Conservation (phyloP, 1,140 invertebrate species). For the Ceratina calcarata region DNA sequence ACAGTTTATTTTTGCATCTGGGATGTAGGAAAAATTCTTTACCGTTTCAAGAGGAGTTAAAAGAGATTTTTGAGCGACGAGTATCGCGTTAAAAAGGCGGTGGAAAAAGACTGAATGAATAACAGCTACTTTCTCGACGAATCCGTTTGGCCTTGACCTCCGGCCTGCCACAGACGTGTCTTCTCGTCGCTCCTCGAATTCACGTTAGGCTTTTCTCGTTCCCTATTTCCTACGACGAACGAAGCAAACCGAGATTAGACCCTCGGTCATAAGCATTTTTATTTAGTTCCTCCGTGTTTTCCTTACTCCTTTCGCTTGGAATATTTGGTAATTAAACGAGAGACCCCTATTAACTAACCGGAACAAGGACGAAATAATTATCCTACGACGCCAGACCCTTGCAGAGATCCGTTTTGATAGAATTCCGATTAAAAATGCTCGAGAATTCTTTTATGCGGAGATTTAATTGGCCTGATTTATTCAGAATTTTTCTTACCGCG, state of each 20-base stretch:
- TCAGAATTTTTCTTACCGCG: not conserved
- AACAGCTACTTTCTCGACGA: slow-evolving; percentile 23
- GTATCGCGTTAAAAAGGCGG: slow-evolving; percentile 29
- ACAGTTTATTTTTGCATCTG: no score
- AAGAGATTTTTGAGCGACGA: not conserved
- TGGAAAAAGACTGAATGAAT: slow-evolving; percentile 46
- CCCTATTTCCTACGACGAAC: not conserved
- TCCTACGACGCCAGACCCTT: not conserved
- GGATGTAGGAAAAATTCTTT: no score
- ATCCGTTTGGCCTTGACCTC: slow-evolving; percentile 52
- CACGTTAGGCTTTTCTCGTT: not conserved
- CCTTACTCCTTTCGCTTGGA: not conserved
- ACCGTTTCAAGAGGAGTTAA: no score
- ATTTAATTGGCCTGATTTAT: not conserved
- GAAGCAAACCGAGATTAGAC: not conserved
- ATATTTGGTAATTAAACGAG: slow-evolving; percentile 9
- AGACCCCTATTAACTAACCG: not conserved
- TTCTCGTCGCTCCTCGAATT: slow-evolving; percentile 3
- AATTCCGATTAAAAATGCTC: not conserved
- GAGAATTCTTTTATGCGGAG: not conserved
- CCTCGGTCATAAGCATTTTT: not conserved
- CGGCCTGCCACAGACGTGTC: slow-evolving; percentile 1
- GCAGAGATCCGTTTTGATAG: not conserved
- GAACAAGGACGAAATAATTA: not conserved
- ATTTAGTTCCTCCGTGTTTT: not conserved